Base-by-base conservation (phyloP, 2,113 vertebrate genomes). In the Mola mola region DNA sequence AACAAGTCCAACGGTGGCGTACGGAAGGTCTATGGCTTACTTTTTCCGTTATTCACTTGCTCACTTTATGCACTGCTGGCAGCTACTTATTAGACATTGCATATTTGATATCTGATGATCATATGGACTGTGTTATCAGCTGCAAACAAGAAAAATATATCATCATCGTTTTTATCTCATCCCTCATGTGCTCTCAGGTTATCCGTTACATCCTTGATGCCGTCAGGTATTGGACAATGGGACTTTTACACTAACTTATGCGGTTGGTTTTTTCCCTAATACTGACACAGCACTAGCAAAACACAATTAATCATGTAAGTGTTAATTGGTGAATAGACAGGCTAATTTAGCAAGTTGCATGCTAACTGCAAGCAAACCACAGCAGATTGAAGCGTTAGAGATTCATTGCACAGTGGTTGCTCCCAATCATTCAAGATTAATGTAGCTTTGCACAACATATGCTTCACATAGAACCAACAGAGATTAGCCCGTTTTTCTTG, bases 371-470 rank as follows among this genome's bases (percentile, higher is more conserved):
- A 75, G 78, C 74, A 77, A 74, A 36, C 72, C 36, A 17, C 70
- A 71, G 67, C 82, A 81, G 84, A 85, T 71, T 84, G 83, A 87
- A 72, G 78, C 59, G 12, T 72, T 71, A 43, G 49, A 72, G 79
- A 78, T 79, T 78, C 71, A 78, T 72, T 74, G 81, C 78, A 83
- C 80, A 69, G 66, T 68, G 67, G 77, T 51, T 79, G 88, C 83
- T 80, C 69, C 83, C 81, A 88, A 88, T 90, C 89, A 82, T 74
- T 89, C 69, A 80, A 76, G 88, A 87, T 78, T 89, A 84, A 91
- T 90, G 86, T 83, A 58, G 75, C 82, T 80, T 84, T 58, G 73
- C 82, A 74, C 75, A 79, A 78, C 88, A 89, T 84, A 87, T 90
- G 90, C 71, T 84, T 73, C 50, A 12, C 46, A 62, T 75, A 73